Evolutionary conservation across 2,113 vertebrate species (phyloP).

Genomic region (Cochlearius cochlearius): DNA sequence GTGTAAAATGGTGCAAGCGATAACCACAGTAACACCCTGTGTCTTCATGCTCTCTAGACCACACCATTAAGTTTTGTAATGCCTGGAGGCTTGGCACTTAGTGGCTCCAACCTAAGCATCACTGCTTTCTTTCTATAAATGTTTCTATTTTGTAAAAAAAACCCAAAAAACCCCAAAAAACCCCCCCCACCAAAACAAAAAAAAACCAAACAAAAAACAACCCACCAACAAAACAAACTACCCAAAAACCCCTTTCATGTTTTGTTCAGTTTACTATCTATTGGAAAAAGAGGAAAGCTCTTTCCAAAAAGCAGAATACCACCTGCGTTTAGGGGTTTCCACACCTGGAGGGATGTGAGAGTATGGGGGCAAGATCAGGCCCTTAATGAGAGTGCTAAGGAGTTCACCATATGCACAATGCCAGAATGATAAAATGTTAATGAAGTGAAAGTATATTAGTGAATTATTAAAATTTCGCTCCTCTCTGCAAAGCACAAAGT

Average conservation of each 20-base stretch:
- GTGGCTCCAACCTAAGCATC: background rate
- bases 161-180: no score
- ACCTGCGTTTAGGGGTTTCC: background rate
- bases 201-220: no score
- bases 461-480: conserved; percentile 60
- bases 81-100: background rate
- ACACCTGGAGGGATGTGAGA: background rate
- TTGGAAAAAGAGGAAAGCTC: conserved; percentile 4
- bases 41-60: background rate
- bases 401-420: conserved; percentile 48
- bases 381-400: conserved; percentile 34
- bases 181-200: no score
- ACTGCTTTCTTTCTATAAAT: background rate
- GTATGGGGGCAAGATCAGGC: background rate
- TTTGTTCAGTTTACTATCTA: conserved; percentile 7
- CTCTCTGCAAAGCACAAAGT: conserved; percentile 32
- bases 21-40: background rate
- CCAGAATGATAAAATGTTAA: conserved; percentile 60
- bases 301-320: background rate
- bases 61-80: background rate
- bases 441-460: conserved; percentile 68
- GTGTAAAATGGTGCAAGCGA: background rate
- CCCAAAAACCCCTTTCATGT: background rate
- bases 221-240: background rate
- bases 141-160: background rate